Base-by-base conservation (phyloP, 1,140 invertebrate genomes). In the Meteorus sp. region DNA sequence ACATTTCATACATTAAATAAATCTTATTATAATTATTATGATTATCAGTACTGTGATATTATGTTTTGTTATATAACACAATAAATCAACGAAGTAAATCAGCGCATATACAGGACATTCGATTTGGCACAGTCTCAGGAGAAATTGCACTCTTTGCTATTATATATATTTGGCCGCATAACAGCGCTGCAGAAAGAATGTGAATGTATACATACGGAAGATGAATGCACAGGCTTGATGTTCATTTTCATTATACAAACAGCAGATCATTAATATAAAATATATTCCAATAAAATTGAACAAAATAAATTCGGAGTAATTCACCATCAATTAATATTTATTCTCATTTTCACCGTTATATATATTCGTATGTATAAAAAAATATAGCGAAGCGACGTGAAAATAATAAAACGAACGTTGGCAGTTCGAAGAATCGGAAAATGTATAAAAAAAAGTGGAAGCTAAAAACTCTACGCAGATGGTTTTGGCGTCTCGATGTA, bases 121-220 rank as follows among this genome's bases (percentile, higher is more conserved):
- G 56, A 59, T 51, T 59, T 59, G 56, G 56, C 56, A 59, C 9
- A 44, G 13, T 43, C 41, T 44, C 44, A 44, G 25, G 27, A n/a
- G 25, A 51, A 29, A 43, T 37, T 52, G 22, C 47, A 59, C 44
- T 59, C 37, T 59, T n/a, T 59, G 47, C 48, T 50, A 52, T n/a
- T n/a, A n/a, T n/a, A n/a, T n/a, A n/a, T n/a, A n/a, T 43, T 59
- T 51, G 56, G 50, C 50, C 27, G 20, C 48, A n/a, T n/a, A 56
- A 45, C 20, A 23, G 39, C 47, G 17, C 33, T 29, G 48, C 17
- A 43, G 11, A 50, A 33, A 37, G 22, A 52, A n/a, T n/a, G n/a
- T n/a, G 23, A 44, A 50, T 19, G 9, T 9, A 11, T 35, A 22
- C 17, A 17, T 11, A 35, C 31, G 7, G 31, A n/a, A 48, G 22